These are phyloP conservation scores for Saturnia japonica DNA, from an alignment of 2,888 invertebrate genomes.

Conservation along the genomic window DNA sequence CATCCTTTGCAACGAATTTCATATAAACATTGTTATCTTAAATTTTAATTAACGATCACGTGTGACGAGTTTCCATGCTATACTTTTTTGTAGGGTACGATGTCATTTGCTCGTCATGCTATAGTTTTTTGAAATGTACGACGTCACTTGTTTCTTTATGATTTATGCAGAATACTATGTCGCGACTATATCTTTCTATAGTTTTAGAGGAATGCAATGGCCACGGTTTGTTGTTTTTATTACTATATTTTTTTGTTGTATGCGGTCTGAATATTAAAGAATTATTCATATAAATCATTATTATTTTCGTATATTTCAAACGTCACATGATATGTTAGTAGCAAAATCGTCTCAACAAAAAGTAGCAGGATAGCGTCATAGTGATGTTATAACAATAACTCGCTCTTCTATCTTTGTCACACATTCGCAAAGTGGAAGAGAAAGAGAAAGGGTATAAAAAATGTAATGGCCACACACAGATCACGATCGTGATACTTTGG, in stretches of 20 bases:
- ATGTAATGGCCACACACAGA: neutral
- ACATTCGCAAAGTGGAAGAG: constrained; percentile 10
- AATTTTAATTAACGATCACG: constrained; percentile 1
- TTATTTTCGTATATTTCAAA: neutral
- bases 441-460: constrained; percentile 7
- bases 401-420: constrained; percentile 12
- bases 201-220: neutral
- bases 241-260: too few relatives aligned
- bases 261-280: too few relatives aligned
- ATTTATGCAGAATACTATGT: neutral
- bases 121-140: neutral
- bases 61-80: constrained; percentile 4
- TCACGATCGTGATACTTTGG: neutral
- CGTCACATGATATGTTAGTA: neutral
- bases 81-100: neutral
- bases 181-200: neutral
- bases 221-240: neutral
- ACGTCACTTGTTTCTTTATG: neutral
- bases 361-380: neutral
- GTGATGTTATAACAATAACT: constrained; percentile 12
- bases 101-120: neutral
- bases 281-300: too few relatives aligned
- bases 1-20: constrained; percentile 45
- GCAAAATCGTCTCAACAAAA: neutral
- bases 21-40: neutral